phyloP scores from a whole-genome alignment of 1,140 invertebrate genomes.

The Saxidomus purpurata region DNA sequence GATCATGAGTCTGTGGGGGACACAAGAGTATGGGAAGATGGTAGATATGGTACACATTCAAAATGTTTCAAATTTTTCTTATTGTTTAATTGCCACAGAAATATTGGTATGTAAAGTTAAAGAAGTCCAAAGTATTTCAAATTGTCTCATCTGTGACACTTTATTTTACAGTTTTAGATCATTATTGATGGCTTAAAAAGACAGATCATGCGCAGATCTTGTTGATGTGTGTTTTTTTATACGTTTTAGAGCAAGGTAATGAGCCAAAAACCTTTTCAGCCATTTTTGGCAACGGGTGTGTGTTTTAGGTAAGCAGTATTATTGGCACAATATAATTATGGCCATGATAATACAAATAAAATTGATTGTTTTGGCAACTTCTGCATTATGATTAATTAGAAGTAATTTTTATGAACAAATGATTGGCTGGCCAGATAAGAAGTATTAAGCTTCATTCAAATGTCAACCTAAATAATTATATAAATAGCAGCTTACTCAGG shows the following conservation, averaged over 20 bases:
- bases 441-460: background rate
- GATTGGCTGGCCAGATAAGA: background rate
- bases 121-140: background rate
- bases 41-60: background rate
- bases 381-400: background rate
- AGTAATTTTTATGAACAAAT: background rate
- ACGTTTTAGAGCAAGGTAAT: background rate
- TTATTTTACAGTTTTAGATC: background rate
- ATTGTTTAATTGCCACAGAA: background rate
- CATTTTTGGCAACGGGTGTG: background rate
- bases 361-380: conserved; percentile 9
- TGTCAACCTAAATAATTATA: background rate
- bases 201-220: background rate
- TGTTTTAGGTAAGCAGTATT: conserved; percentile 26
- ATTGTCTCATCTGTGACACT: background rate
- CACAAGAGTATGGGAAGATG: background rate
- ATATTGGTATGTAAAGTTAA: background rate
- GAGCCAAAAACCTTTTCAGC: background rate
- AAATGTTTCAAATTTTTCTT: conserved; percentile 21
- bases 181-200: too few species aligned
- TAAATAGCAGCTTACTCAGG: background rate
- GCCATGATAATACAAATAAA: background rate
- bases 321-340: conserved; percentile 26
- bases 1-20: too few species aligned
- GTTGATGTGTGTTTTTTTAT: background rate